Percentiles rank a stretch among this genome's conserved stretches.
phyloP scores from a whole-genome alignment of 2,797 vertebrate species.

The Morelia viridis region DNA sequence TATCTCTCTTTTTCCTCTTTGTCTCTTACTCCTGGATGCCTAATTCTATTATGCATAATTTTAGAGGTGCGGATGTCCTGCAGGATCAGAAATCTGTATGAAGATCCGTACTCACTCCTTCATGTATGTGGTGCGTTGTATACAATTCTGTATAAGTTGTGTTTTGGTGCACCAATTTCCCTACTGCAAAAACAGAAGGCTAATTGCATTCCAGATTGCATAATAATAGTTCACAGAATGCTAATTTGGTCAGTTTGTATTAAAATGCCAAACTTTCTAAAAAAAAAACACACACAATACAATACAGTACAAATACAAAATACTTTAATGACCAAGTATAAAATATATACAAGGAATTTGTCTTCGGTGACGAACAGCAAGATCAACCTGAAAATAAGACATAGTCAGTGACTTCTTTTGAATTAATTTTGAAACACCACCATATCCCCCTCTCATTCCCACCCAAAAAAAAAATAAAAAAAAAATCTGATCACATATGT shows the following conservation, averaged over 20 bases:
- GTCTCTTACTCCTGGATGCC: background rate
- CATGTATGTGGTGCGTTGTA: background rate
- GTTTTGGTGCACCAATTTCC: background rate
- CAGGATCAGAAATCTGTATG: background rate
- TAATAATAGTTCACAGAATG: background rate
- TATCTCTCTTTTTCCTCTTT: background rate
- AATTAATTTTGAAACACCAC: background rate
- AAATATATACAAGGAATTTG: no score
- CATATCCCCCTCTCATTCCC: background rate
- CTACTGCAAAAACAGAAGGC: background rate
- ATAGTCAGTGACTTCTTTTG: background rate
- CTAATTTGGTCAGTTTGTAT: background rate
- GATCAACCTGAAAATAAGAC: background rate
- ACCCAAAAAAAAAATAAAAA: background rate
- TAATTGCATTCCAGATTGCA: background rate
- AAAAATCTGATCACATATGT: background rate
- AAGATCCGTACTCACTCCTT: background rate
- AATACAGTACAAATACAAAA: no score
- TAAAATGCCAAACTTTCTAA: background rate
- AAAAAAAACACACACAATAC: background rate
- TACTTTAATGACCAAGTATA: no score
- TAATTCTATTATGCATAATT: background rate
- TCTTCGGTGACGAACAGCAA: no score
- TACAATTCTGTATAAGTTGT: background rate
- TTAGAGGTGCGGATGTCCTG: background rate